A percentile compares a stretch with the other conserved stretches of the same genome.
Conservation (phyloP, 2,113 vertebrate species). For the Crotalus horridus region DNA sequence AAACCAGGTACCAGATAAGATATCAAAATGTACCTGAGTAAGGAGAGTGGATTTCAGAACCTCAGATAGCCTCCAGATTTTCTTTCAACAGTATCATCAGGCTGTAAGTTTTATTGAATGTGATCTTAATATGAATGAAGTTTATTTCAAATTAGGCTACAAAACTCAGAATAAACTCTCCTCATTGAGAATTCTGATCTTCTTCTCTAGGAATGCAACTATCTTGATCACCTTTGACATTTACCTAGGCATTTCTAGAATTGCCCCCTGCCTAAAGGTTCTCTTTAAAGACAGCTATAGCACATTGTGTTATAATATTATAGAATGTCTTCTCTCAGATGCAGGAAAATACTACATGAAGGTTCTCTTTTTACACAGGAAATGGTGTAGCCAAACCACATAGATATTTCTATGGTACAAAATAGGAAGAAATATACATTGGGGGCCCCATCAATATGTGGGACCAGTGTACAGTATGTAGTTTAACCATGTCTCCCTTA, state of each 20-base stretch:
- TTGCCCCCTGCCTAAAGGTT: not conserved
- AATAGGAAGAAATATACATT: not conserved
- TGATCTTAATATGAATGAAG: not conserved
- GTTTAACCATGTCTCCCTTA: not conserved
- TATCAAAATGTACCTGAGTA: not conserved
- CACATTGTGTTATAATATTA: not conserved
- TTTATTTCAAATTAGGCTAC: not conserved
- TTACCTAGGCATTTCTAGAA: not conserved
- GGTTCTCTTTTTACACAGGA: not conserved
- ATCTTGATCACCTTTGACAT: not conserved
- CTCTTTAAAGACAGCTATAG: not conserved
- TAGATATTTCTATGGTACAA: not conserved
- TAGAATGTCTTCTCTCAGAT: not conserved
- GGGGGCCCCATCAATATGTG: not conserved
- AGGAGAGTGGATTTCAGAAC: not conserved
- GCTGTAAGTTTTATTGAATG: not conserved
- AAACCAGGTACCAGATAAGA: not conserved
- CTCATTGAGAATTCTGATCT: not conserved
- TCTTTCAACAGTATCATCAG: not conserved
- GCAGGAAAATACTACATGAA: not conserved
- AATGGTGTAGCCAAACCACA: not conserved
- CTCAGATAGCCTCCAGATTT: not conserved
- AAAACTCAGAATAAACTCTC: not conserved
- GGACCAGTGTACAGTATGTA: not conserved
- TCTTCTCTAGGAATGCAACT: not conserved